Evolutionary conservation across 1,140 invertebrate genomes (phyloP).

Genomic region (Coptotermes formosanus): DNA sequence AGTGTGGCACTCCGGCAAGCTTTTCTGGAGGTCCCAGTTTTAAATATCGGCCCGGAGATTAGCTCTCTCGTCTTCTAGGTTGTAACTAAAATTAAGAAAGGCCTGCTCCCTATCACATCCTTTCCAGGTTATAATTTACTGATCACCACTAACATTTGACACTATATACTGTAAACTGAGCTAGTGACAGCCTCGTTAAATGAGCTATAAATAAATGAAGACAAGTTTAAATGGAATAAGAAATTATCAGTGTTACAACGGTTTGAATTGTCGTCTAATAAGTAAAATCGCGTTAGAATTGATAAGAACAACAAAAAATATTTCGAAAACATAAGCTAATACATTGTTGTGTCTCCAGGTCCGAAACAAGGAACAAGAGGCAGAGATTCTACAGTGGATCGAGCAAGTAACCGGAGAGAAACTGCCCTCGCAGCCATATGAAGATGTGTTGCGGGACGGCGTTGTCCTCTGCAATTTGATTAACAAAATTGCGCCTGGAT

Average conservation of each 20-base stretch:
- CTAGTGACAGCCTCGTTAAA: too few relatives aligned
- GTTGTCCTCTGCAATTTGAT: slow-evolving; percentile 90
- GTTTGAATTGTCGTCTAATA: background rate
- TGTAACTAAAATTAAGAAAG: too few relatives aligned
- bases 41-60: too few relatives aligned
- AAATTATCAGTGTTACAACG: background rate
- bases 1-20: too few relatives aligned
- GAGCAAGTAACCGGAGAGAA: slow-evolving; percentile 83
- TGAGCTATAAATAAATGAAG: too few relatives aligned
- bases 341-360: slow-evolving; percentile 54
- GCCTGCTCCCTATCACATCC: too few relatives aligned
- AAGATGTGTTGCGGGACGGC: slow-evolving; percentile 91
- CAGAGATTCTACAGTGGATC: slow-evolving; percentile 90
- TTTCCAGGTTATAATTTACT: too few relatives aligned
- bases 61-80: too few relatives aligned
- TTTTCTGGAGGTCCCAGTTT: too few relatives aligned
- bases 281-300: background rate
- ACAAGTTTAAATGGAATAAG: too few relatives aligned
- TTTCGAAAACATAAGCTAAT: background rate
- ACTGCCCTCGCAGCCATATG: slow-evolving; percentile 77
- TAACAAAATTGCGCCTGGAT: slow-evolving; percentile 92
- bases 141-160: too few relatives aligned
- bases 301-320: background rate
- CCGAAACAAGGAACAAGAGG: slow-evolving; percentile 89
- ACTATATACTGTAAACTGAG: too few relatives aligned